phyloP scores from a whole-genome alignment of 1,140 invertebrate species.

The Bombus confusus region DNA sequence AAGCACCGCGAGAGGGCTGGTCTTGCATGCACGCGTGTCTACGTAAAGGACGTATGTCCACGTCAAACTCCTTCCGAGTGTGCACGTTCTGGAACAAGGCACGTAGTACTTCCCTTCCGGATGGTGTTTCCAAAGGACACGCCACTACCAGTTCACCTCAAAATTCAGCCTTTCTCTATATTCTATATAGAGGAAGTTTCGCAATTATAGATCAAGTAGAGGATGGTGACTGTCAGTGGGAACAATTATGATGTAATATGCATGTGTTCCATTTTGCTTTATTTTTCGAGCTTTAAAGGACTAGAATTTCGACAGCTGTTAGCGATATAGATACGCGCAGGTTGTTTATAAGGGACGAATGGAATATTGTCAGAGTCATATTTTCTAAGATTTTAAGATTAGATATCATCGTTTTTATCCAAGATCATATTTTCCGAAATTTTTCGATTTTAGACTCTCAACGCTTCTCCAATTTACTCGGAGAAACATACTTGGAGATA shows the following conservation, averaged over 20 bases:
- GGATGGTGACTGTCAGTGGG: background rate
- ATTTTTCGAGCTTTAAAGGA: too few species aligned
- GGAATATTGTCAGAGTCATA: background rate
- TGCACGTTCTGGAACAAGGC: conserved; percentile 50
- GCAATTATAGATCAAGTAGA: background rate
- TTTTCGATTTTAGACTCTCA: background rate
- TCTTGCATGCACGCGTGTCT: conserved; percentile 30
- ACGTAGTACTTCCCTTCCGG: conserved; percentile 44
- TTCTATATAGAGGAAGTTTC: background rate
- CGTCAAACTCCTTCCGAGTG: conserved; percentile 53
- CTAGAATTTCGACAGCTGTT: too few species aligned
- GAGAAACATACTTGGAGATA: too few species aligned
- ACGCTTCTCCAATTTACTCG: background rate
- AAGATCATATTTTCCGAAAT: background rate
- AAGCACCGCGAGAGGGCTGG: background rate
- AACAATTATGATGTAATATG: background rate
- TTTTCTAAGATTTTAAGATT: background rate
- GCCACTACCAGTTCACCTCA: background rate
- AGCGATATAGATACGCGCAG: too few species aligned
- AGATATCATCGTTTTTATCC: background rate
- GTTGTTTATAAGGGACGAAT: too few species aligned
- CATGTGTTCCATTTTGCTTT: too few species aligned
- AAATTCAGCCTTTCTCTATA: background rate
- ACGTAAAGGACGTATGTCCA: conserved; percentile 35
- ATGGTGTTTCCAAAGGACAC: conserved; percentile 45